These are phyloP conservation scores for Drosophila bocqueti DNA, from an alignment of 1,140 invertebrate genomes.

Conservation along the genomic window DNA sequence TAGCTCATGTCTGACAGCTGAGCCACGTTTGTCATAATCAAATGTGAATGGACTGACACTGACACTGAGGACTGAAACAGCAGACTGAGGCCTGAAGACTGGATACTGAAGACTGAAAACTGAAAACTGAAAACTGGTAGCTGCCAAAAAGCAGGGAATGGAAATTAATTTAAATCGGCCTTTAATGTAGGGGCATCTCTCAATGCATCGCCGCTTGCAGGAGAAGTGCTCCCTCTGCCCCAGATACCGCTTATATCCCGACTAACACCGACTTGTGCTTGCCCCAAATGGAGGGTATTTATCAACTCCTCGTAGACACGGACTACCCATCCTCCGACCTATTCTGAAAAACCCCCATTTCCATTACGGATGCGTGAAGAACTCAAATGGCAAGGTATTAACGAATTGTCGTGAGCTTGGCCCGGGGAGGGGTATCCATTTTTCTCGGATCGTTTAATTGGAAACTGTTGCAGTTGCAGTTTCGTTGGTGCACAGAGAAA, in stretches of 20 bases:
- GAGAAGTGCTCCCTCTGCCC: conserved; percentile 52
- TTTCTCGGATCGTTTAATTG: conserved; percentile 79
- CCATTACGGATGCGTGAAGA: conserved; percentile 73
- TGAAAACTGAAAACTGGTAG: conserved; percentile 63
- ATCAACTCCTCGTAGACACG: conserved; percentile 63
- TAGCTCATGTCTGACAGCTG: conserved; percentile 79
- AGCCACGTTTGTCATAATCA: conserved; percentile 82
- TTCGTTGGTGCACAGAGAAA: conserved; percentile 30
- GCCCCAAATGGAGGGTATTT: conserved; percentile 73
- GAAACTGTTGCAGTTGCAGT: conserved; percentile 65
- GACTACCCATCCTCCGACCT: conserved; percentile 22
- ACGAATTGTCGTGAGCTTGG: conserved; percentile 76
- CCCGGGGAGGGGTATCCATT: conserved; percentile 53
- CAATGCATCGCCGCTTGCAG: conserved; percentile 67
- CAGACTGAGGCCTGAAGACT: conserved; percentile 6
- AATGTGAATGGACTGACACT: conserved; percentile 77
- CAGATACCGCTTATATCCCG: conserved; percentile 73
- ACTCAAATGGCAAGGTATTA: conserved; percentile 81
- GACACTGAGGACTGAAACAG: conserved; percentile 38
- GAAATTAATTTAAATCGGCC: conserved; percentile 84
- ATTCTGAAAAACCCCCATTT: conserved; percentile 16
- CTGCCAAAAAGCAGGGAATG: conserved; percentile 60
- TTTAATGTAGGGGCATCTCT: conserved; percentile 84
- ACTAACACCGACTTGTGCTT: conserved; percentile 77
- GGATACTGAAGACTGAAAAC: conserved; percentile 21